Evolutionary conservation across 1,140 invertebrate species (phyloP).

Genomic region (Drosophila micromelanica): DNA sequence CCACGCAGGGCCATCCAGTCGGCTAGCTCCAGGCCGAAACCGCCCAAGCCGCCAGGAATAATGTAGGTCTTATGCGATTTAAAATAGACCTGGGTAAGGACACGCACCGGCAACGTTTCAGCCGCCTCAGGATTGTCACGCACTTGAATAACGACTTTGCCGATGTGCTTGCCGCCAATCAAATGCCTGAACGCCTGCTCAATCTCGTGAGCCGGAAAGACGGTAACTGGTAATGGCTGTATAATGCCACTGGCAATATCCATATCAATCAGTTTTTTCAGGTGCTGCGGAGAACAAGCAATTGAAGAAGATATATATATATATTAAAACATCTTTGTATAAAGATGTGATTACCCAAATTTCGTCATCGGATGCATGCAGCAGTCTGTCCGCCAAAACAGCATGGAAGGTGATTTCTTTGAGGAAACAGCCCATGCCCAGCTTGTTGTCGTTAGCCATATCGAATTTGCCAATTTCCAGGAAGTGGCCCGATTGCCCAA

Average conservation of each 20-base stretch:
- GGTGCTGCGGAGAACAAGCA: conserved; percentile 38
- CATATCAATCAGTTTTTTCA: conserved; percentile 70
- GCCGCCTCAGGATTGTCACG: conserved; percentile 52
- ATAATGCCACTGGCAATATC: conserved; percentile 86
- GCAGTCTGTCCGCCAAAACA: conserved; percentile 92
- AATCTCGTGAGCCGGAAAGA: conserved; percentile 87
- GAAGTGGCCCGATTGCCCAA: conserved; percentile 89
- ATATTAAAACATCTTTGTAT: no score
- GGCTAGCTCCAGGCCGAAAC: conserved; percentile 95
- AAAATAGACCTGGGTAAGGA: conserved; percentile 84
- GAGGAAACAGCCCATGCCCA: conserved; percentile 91
- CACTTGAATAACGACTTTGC: conserved; percentile 88
- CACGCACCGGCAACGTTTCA: conserved; percentile 66
- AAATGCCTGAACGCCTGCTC: conserved; percentile 90
- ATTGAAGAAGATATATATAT: neutral
- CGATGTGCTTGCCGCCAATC: conserved; percentile 94
- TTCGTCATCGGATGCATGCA: conserved; percentile 85
- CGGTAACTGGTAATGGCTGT: conserved; percentile 86
- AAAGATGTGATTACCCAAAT: conserved; percentile 84
- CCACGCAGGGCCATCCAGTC: conserved; percentile 94
- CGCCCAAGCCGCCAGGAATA: conserved; percentile 92
- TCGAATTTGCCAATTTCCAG: conserved; percentile 93
- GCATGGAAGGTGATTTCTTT: conserved; percentile 95
- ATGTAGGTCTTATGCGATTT: conserved; percentile 85
- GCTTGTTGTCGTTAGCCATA: conserved; percentile 87